A percentile compares a stretch with the other conserved stretches of the same genome.
Evolutionary conservation across 2,797 vertebrate species (phyloP).

Genomic region (Halcyon leucocephala): DNA sequence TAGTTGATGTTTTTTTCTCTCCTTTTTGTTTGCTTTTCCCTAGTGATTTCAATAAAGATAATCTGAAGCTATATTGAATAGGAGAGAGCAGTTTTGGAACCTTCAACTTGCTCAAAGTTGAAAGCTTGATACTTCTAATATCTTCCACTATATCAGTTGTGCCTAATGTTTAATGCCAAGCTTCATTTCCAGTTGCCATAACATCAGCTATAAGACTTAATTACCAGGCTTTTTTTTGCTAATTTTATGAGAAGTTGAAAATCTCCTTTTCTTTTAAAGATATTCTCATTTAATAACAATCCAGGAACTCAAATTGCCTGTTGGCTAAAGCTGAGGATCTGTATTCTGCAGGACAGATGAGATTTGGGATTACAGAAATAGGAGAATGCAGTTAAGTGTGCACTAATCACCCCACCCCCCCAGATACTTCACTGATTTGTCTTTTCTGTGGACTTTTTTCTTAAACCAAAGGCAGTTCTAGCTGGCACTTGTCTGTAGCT

Average conservation of each 20-base stretch:
- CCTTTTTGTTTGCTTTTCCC: background rate
- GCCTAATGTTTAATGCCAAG: background rate
- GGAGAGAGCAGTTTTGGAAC: background rate
- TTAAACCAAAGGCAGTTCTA: background rate
- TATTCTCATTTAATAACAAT: background rate
- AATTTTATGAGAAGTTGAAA: background rate
- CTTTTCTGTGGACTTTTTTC: background rate
- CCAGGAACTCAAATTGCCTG: background rate
- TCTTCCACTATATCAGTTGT: background rate
- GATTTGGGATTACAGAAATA: background rate
- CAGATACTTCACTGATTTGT: rapidly evolving
- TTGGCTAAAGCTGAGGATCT: background rate
- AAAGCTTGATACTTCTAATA: background rate
- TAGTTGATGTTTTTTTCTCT: background rate
- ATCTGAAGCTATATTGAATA: background rate
- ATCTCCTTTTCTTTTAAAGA: background rate
- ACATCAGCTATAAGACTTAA: background rate
- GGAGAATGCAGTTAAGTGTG: background rate
- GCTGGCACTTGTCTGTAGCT: rapidly evolving
- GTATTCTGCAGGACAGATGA: background rate
- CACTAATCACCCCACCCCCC: no score
- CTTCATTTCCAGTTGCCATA: background rate
- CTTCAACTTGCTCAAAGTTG: background rate
- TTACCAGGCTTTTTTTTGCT: background rate
- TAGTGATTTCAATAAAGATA: background rate